A percentile compares a stretch with the other conserved stretches of the same genome.
phyloP scores from a whole-genome alignment of 1,140 invertebrate genomes.

The Ganaspis sp. region DNA sequence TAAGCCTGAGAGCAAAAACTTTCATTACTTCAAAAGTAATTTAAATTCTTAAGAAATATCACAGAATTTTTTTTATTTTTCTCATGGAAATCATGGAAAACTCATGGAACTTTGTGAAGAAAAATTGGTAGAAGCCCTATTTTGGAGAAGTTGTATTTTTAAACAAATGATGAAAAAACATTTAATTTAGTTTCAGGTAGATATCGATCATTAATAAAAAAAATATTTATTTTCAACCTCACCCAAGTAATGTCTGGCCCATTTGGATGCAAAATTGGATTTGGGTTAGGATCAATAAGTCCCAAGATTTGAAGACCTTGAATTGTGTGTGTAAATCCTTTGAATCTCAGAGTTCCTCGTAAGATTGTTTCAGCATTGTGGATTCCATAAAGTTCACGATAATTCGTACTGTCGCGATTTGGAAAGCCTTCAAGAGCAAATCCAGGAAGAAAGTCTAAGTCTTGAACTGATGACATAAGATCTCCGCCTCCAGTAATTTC shows the following conservation, averaged over 20 bases:
- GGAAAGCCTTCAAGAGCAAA: conserved; percentile 97
- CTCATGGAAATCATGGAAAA: too few relatives aligned
- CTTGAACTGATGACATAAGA: conserved; percentile 86
- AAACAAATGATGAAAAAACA: too few relatives aligned
- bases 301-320: conserved; percentile 91
- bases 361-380: conserved; percentile 91
- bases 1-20: too few relatives aligned
- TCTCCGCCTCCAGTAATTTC: conserved; percentile 93
- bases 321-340: conserved; percentile 93
- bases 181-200: too few relatives aligned
- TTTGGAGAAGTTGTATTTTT: too few relatives aligned
- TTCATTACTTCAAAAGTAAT: too few relatives aligned
- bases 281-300: conserved; percentile 89
- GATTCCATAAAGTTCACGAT: conserved; percentile 91
- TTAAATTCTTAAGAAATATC: too few relatives aligned
- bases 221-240: conserved; percentile 58
- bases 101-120: too few relatives aligned
- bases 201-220: too few relatives aligned
- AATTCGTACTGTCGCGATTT: conserved; percentile 96
- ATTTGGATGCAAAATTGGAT: conserved; percentile 92
- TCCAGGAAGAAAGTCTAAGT: conserved; percentile 94
- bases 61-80: too few relatives aligned
- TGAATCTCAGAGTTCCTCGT: conserved; percentile 93
- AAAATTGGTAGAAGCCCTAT: too few relatives aligned
- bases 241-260: conserved; percentile 98